phyloP scores from a whole-genome alignment of 2,888 invertebrate species.

The Gonocerus acuteangulatus region DNA sequence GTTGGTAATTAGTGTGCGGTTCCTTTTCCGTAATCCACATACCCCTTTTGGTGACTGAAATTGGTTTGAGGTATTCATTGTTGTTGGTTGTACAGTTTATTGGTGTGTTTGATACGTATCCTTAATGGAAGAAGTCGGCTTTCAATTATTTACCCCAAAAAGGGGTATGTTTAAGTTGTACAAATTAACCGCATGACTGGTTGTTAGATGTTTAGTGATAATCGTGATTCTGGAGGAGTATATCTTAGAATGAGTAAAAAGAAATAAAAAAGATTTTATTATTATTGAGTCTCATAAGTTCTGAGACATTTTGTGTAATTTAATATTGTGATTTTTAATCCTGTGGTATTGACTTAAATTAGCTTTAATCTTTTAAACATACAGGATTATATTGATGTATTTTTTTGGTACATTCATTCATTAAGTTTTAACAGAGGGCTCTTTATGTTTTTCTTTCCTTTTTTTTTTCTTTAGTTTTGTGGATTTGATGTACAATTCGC shows the following conservation, averaged over 20 bases:
- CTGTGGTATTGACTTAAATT: conserved; percentile 20
- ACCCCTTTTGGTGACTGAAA: conserved; percentile 1
- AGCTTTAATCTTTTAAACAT: conserved; percentile 21
- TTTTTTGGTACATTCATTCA: not conserved
- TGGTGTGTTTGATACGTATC: not conserved
- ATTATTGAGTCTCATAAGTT: conserved; percentile 23
- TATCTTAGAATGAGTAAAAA: not conserved
- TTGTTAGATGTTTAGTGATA: not conserved
- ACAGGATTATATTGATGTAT: conserved; percentile 16
- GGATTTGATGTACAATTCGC: too few species aligned
- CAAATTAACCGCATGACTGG: conserved; percentile 1
- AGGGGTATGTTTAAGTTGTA: not conserved
- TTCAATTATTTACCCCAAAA: conserved; percentile 1
- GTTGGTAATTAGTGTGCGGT: not conserved
- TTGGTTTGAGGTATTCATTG: not conserved
- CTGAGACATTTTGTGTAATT: conserved; percentile 24
- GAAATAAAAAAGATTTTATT: conserved; percentile 2
- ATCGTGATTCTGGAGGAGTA: not conserved
- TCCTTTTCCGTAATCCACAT: not conserved
- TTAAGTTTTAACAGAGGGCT: too few species aligned
- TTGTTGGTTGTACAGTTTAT: conserved; percentile 17
- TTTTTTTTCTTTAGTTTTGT: too few species aligned
- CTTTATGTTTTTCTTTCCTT: too few species aligned
- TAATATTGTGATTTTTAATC: conserved; percentile 25
- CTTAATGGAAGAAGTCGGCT: conserved; percentile 12